phyloP scores from a whole-genome alignment of 2,113 vertebrate species.

The Bettongia penicillata region DNA sequence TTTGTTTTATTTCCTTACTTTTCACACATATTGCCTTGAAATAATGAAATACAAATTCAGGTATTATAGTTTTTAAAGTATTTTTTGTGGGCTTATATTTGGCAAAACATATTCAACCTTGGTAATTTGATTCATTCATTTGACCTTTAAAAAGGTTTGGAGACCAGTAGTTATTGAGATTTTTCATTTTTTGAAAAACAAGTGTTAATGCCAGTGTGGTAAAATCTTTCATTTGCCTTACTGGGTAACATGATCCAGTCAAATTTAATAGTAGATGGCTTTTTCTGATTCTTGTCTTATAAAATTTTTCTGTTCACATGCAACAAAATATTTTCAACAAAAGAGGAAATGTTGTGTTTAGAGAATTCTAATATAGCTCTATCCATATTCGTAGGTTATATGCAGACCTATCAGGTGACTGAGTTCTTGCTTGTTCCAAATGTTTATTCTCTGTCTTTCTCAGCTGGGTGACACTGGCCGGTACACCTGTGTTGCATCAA shows the following conservation, averaged over 20 bases:
- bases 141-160: neutral
- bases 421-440: constrained; percentile 77
- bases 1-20: constrained; percentile 23
- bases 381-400: constrained; percentile 67
- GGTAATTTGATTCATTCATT: constrained; percentile 12
- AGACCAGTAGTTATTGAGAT: neutral
- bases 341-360: constrained; percentile 41
- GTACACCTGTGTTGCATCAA: constrained; percentile 96
- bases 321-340: constrained; percentile 50
- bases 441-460: constrained; percentile 72
- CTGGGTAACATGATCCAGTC: neutral
- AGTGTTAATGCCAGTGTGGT: neutral
- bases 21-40: neutral
- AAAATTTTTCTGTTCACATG: constrained; percentile 40
- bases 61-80: neutral
- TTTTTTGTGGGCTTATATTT: constrained; percentile 3
- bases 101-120: constrained; percentile 17
- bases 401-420: constrained; percentile 67
- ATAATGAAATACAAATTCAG: neutral
- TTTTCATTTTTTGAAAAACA: neutral
- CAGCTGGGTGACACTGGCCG: constrained; percentile 96
- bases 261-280: neutral
- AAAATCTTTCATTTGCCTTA: neutral
- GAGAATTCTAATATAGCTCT: constrained; percentile 5
- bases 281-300: neutral